These are phyloP conservation scores for Iphiclides podalirius DNA, from an alignment of 2,888 invertebrate genomes.

Conservation along the genomic window DNA sequence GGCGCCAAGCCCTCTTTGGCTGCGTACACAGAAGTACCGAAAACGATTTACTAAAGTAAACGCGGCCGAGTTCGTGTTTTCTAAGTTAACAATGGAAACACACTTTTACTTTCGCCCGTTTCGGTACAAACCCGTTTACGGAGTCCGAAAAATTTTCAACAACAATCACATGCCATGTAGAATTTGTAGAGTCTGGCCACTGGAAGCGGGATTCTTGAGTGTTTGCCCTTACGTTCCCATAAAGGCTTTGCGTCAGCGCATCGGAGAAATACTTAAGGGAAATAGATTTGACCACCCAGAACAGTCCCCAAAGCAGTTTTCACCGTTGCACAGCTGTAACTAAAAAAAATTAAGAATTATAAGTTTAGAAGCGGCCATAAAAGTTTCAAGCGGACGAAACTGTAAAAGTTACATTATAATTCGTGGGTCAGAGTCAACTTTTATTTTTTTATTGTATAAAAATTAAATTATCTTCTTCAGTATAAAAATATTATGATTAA, in stretches of 20 bases:
- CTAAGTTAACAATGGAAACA: conserved; percentile 20
- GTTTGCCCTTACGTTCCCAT: conserved; percentile 18
- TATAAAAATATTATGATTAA: too few species aligned
- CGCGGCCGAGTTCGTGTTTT: conserved; percentile 19
- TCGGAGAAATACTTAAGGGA: conserved; percentile 15
- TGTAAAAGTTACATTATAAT: too few species aligned
- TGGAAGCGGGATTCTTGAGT: conserved; percentile 5
- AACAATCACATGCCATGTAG: conserved; percentile 17
- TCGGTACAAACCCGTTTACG: conserved; percentile 2
- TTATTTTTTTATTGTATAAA: too few species aligned
- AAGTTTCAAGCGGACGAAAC: too few species aligned
- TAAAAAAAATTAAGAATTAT: neutral
- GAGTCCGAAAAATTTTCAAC: conserved; percentile 14
- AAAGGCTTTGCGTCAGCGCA: conserved; percentile 14
- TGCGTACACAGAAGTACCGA: conserved; percentile 9
- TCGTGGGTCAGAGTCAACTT: too few species aligned
- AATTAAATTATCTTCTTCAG: too few species aligned
- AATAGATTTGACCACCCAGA: conserved; percentile 18
- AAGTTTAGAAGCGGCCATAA: too few species aligned
- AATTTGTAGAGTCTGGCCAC: too few species aligned
- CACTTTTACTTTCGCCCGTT: conserved; percentile 21
- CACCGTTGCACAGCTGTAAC: neutral
- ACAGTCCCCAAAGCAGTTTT: neutral
- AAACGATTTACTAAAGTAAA: conserved; percentile 19
- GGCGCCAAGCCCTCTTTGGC: conserved; percentile 7